These are phyloP conservation scores for Euglossa dilemma DNA, from an alignment of 1,140 invertebrate species.

Conservation along the genomic window DNA sequence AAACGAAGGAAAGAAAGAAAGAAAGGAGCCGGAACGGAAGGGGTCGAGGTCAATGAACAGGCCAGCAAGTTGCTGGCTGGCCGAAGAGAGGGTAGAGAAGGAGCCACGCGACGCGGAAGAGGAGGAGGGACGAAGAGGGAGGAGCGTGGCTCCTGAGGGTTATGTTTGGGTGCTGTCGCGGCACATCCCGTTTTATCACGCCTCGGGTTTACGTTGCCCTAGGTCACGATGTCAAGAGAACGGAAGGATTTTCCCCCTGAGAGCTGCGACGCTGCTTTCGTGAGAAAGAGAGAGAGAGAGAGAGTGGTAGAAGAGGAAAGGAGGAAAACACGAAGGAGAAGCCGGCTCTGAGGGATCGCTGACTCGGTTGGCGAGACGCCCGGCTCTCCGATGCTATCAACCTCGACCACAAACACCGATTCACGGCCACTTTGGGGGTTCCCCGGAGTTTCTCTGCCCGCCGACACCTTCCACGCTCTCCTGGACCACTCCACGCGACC, in stretches of 20 bases:
- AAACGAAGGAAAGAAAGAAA: slow-evolving; percentile 28
- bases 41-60: slow-evolving; percentile 63
- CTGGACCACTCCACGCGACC: slow-evolving; percentile 40
- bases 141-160: slow-evolving; percentile 63
- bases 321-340: slow-evolving; percentile 56
- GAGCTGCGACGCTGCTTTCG: slow-evolving; percentile 45
- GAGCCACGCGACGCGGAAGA: neutral
- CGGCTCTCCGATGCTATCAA: slow-evolving; percentile 77
- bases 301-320: slow-evolving; percentile 49
- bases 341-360: slow-evolving; percentile 58
- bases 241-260: slow-evolving; percentile 74
- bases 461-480: slow-evolving; percentile 15
- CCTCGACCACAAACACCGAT: slow-evolving; percentile 80
- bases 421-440: slow-evolving; percentile 76
- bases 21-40: slow-evolving; percentile 41
- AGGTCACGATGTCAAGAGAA: slow-evolving; percentile 78
- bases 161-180: slow-evolving; percentile 74
- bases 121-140: neutral
- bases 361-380: slow-evolving; percentile 76
- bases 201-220: slow-evolving; percentile 72
- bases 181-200: slow-evolving; percentile 75
- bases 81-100: slow-evolving; percentile 1
- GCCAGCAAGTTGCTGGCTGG: slow-evolving; percentile 8
- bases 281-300: neutral
- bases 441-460: slow-evolving; percentile 47